phyloP scores from a whole-genome alignment of 2,888 invertebrate genomes.

The Anagyrus pseudococci region DNA sequence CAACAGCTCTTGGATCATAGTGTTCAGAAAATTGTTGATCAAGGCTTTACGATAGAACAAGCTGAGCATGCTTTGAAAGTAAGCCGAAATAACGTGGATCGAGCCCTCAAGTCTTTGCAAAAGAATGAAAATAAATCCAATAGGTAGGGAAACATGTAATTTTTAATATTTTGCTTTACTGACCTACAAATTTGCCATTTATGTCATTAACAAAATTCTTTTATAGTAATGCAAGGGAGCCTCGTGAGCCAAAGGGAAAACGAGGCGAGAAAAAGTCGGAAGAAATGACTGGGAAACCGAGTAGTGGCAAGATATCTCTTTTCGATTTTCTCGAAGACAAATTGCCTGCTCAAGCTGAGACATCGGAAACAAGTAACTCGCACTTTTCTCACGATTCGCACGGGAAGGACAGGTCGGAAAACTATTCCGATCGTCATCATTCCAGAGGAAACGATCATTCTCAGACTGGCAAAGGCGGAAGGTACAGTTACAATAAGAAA shows the following conservation, averaged over 20 bases:
- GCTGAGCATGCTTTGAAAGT: constrained; percentile 76
- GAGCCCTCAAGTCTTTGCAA: constrained; percentile 73
- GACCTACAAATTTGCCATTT: constrained; percentile 3
- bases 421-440: constrained; percentile 49
- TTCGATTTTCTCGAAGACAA: constrained; percentile 86
- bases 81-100: constrained; percentile 76
- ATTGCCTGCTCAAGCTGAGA: constrained; percentile 67
- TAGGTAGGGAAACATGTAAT: constrained; percentile 45
- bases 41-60: constrained; percentile 79
- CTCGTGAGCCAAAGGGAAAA: constrained; percentile 62
- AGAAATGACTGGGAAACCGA: constrained; percentile 71
- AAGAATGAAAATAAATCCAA: constrained; percentile 57
- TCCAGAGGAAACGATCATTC: constrained; percentile 42
- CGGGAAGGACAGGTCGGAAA: constrained; percentile 46
- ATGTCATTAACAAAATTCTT: too few species aligned
- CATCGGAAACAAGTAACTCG: constrained; percentile 59
- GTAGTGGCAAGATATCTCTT: constrained; percentile 76
- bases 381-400: constrained; percentile 37
- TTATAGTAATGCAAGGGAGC: constrained; percentile 52
- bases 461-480: constrained; percentile 50
- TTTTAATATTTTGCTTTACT: too few species aligned
- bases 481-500: too few species aligned
- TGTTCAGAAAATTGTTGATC: constrained; percentile 80
- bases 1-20: constrained; percentile 73
- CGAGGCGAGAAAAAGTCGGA: constrained; percentile 63